phyloP scores from a whole-genome alignment of 1,140 invertebrate genomes.

The Lutraria rhynchaena region DNA sequence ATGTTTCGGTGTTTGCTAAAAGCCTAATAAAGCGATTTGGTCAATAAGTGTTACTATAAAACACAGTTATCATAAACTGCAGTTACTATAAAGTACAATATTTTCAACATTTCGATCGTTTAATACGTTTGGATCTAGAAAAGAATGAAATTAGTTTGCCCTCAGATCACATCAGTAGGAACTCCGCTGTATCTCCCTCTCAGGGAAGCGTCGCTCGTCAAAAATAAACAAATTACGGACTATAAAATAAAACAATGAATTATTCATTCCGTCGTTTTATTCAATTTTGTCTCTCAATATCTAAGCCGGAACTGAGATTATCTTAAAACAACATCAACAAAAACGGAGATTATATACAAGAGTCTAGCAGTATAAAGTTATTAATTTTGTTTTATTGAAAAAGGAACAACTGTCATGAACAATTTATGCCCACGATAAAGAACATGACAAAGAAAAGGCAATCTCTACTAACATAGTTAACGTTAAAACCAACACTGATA shows the following conservation, averaged over 20 bases:
- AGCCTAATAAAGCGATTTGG: slow-evolving; percentile 12
- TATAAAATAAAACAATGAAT: slow-evolving; percentile 47
- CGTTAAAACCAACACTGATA: slow-evolving; percentile 29
- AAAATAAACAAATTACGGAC: slow-evolving; percentile 50
- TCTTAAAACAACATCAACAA: slow-evolving; percentile 22
- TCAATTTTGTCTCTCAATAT: slow-evolving; percentile 39
- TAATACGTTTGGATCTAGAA: slow-evolving; percentile 20
- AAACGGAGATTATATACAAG: slow-evolving; percentile 29
- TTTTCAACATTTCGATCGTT: slow-evolving; percentile 16
- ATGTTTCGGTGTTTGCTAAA: too few species aligned
- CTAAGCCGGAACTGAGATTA: slow-evolving; percentile 27
- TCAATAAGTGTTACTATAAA: slow-evolving; percentile 14
- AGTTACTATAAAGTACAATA: not conserved
- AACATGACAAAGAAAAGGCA: slow-evolving; percentile 15
- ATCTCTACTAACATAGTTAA: slow-evolving; percentile 23
- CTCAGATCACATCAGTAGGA: slow-evolving; percentile 13
- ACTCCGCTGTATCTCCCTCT: slow-evolving; percentile 21
- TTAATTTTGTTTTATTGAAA: slow-evolving; percentile 35
- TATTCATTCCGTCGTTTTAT: slow-evolving; percentile 30
- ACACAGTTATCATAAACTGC: slow-evolving; percentile 26
- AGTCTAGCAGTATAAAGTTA: slow-evolving; percentile 18
- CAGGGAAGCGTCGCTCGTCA: slow-evolving; percentile 10
- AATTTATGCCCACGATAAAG: slow-evolving; percentile 22
- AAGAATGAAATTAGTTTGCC: slow-evolving; percentile 26
- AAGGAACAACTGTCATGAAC: slow-evolving; percentile 12